Percentiles rank a stretch among this genome's conserved stretches.
These are phyloP conservation scores for Pogonocherus hispidulus DNA, from an alignment of 2,888 invertebrate species.

Conservation along the genomic window DNA sequence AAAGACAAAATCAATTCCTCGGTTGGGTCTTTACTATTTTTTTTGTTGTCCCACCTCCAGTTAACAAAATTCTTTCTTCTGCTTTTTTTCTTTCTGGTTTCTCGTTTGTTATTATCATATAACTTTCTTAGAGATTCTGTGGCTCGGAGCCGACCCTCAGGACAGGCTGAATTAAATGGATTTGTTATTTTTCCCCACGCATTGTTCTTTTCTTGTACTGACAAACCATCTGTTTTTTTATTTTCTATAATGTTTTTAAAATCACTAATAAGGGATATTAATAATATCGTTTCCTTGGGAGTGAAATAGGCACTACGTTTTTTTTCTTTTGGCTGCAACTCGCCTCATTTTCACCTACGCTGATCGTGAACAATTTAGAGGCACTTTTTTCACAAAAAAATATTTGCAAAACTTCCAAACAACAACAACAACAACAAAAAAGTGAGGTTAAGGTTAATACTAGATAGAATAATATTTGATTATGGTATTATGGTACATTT, in stretches of 20 bases:
- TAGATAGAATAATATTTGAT: too few species aligned
- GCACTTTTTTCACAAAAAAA: neutral
- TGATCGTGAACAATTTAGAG: neutral
- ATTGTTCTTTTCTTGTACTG: neutral
- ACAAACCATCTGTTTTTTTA: too few species aligned
- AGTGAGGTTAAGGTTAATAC: constrained; percentile 2
- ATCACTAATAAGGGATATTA: neutral
- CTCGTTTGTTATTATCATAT: neutral
- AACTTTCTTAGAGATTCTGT: too few species aligned
- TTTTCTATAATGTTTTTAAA: neutral
- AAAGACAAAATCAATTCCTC: neutral
- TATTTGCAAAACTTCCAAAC: neutral
- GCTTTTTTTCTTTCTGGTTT: neutral
- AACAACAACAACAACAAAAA: neutral
- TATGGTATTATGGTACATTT: too few species aligned
- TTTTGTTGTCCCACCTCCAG: neutral
- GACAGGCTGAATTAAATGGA: neutral
- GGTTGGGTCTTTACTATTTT: neutral
- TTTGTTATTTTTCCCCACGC: neutral
- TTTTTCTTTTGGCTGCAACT: neutral
- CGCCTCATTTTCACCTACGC: neutral
- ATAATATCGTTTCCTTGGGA: neutral
- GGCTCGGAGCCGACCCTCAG: neutral
- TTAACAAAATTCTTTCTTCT: constrained; percentile 1
- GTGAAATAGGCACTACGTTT: constrained; percentile 1